phyloP scores from a whole-genome alignment of 2,888 invertebrate genomes.

The Patella ulyssiponensis region DNA sequence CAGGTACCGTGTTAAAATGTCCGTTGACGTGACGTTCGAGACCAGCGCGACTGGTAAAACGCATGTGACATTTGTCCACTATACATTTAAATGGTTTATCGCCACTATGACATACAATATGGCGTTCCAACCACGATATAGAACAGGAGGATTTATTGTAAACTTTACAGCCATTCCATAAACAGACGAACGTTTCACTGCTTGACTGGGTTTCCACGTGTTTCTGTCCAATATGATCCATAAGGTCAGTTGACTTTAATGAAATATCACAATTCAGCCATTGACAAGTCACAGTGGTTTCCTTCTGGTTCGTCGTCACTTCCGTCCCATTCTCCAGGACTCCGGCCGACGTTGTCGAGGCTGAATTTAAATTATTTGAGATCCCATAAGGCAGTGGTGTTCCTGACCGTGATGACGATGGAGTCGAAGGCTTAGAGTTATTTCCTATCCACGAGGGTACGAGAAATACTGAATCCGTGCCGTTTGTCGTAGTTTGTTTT shows the following conservation, averaged over 20 bases:
- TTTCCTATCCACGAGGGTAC: background rate
- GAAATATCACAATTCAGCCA: conserved; percentile 67
- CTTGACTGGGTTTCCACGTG: conserved; percentile 78
- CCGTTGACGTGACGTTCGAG: conserved; percentile 93
- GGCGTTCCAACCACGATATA: conserved; percentile 92
- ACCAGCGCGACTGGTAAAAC: conserved; percentile 76
- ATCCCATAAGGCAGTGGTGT: conserved; percentile 10
- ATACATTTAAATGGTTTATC: conserved; percentile 96
- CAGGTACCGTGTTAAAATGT: conserved; percentile 81
- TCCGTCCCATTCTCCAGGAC: background rate
- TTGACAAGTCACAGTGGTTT: conserved; percentile 53
- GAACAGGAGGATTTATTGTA: conserved; percentile 93
- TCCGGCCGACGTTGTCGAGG: background rate
- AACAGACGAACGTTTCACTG: conserved; percentile 88
- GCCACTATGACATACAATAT: conserved; percentile 90
- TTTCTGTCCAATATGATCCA: conserved; percentile 63
- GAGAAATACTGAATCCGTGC: background rate
- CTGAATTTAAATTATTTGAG: background rate
- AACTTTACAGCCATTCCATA: conserved; percentile 95
- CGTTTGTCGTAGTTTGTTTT: background rate
- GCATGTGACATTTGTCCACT: conserved; percentile 88
- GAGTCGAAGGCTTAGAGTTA: background rate
- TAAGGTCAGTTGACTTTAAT: conserved; percentile 53
- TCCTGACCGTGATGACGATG: background rate
- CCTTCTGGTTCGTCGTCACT: conserved; percentile 17